A percentile compares a stretch with the other conserved stretches of the same genome.
Conservation (phyloP, 2,797 vertebrate species). For the Poecilia wingei region DNA sequence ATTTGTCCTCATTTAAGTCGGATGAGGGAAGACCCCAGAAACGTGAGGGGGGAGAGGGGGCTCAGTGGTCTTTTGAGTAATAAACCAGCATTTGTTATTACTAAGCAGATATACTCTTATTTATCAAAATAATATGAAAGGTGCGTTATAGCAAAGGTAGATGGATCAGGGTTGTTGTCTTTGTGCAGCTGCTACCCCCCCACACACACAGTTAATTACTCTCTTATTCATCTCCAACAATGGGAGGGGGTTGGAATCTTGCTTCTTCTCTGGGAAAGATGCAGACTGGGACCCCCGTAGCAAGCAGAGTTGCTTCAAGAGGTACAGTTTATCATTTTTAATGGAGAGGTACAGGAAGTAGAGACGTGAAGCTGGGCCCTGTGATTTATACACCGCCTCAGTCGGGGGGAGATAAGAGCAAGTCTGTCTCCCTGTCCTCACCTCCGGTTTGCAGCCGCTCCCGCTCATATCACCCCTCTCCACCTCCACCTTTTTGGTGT, state of each 20-base stretch:
- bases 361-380: slow-evolving; percentile 68
- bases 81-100: slow-evolving; percentile 71
- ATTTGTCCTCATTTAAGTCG: slow-evolving; percentile 80
- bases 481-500: not conserved
- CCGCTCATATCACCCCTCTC: slow-evolving; percentile 3
- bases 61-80: slow-evolving; percentile 67
- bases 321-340: slow-evolving; percentile 83
- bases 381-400: slow-evolving; percentile 75
- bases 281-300: slow-evolving; percentile 77
- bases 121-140: slow-evolving; percentile 77
- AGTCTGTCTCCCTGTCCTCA: slow-evolving; percentile 72
- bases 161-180: slow-evolving; percentile 71
- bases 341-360: slow-evolving; percentile 82
- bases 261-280: slow-evolving; percentile 69
- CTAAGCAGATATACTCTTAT: slow-evolving; percentile 75
- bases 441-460: slow-evolving; percentile 51
- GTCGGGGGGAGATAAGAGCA: slow-evolving; percentile 51
- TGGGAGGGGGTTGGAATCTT: slow-evolving; percentile 66
- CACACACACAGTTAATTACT: slow-evolving; percentile 77
- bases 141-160: slow-evolving; percentile 68
- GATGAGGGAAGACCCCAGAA: slow-evolving; percentile 50
- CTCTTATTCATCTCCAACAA: slow-evolving; percentile 80
- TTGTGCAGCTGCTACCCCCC: slow-evolving; percentile 65
- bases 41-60: slow-evolving; percentile 21
- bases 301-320: slow-evolving; percentile 75